phyloP scores from a whole-genome alignment of 2,888 invertebrate species.

The Synergus umbraculus region DNA sequence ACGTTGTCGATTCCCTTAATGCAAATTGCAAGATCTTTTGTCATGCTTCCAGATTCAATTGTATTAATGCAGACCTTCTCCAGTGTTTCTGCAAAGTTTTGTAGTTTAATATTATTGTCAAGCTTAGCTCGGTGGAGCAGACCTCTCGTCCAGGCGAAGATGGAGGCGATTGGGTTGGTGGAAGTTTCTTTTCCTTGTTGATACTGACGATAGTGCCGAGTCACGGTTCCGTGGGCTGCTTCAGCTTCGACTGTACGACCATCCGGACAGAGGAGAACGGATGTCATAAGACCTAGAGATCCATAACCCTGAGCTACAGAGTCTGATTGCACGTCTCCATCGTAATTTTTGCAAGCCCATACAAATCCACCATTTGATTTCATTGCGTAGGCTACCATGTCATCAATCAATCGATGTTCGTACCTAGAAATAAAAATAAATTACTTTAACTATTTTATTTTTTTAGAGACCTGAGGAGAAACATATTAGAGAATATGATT shows the following conservation, averaged over 20 bases:
- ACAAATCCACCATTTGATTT: slow-evolving; percentile 99
- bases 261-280: slow-evolving; percentile 97
- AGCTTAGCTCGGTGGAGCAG: slow-evolving; percentile 95
- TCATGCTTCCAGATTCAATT: slow-evolving; percentile 96
- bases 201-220: slow-evolving; percentile 92
- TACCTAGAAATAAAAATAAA: slow-evolving; percentile 78
- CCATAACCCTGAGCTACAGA: slow-evolving; percentile 98
- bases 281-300: slow-evolving; percentile 98
- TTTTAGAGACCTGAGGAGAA: background rate
- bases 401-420: slow-evolving; percentile 98
- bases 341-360: slow-evolving; percentile 99
- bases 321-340: slow-evolving; percentile 99
- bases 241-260: slow-evolving; percentile 99
- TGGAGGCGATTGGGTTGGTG: slow-evolving; percentile 99
- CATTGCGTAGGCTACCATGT: slow-evolving; percentile 99
- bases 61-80: slow-evolving; percentile 96
- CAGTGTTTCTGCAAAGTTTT: slow-evolving; percentile 89
- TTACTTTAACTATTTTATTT: background rate
- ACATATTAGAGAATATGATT: background rate
- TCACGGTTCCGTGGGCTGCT: slow-evolving; percentile 98
- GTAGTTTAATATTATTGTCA: slow-evolving; percentile 88
- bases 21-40: slow-evolving; percentile 99
- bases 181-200: slow-evolving; percentile 98
- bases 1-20: slow-evolving; percentile 94
- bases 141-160: slow-evolving; percentile 99